Evolutionary conservation across 2,113 vertebrate genomes (phyloP).

Genomic region (Lagopus muta): DNA sequence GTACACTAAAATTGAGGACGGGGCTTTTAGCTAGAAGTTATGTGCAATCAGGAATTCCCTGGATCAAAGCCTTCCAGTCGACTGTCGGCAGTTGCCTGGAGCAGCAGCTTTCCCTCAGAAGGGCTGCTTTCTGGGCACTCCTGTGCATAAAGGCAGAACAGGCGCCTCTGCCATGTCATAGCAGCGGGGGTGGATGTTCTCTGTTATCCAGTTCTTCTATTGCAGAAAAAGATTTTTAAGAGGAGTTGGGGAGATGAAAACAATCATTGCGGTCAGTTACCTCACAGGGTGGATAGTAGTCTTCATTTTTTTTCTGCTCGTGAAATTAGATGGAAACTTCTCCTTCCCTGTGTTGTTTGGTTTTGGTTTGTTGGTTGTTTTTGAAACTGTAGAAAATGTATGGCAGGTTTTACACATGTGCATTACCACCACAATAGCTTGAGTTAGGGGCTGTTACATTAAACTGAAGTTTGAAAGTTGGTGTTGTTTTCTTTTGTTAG

Average conservation of each 20-base stretch:
- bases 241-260: neutral
- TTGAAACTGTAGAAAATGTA: neutral
- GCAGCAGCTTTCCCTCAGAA: neutral
- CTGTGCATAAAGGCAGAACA: neutral
- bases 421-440: neutral
- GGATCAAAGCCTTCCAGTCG: neutral
- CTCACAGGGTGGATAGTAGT: neutral
- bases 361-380: too few relatives aligned
- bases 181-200: neutral
- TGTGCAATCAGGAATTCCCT: neutral
- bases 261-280: rapidly evolving
- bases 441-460: neutral
- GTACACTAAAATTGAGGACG: neutral
- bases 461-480: neutral
- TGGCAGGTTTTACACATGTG: neutral
- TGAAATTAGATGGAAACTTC: neutral
- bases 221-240: neutral
- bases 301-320: neutral
- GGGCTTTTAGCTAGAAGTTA: neutral
- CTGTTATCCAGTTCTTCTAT: rapidly evolving
- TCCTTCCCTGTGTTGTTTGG: neutral
- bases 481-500: neutral
- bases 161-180: neutral
- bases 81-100: neutral
- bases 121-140: neutral